These are phyloP conservation scores for Poecilia latipinna DNA, from an alignment of 2,113 vertebrate species.

Conservation along the genomic window DNA sequence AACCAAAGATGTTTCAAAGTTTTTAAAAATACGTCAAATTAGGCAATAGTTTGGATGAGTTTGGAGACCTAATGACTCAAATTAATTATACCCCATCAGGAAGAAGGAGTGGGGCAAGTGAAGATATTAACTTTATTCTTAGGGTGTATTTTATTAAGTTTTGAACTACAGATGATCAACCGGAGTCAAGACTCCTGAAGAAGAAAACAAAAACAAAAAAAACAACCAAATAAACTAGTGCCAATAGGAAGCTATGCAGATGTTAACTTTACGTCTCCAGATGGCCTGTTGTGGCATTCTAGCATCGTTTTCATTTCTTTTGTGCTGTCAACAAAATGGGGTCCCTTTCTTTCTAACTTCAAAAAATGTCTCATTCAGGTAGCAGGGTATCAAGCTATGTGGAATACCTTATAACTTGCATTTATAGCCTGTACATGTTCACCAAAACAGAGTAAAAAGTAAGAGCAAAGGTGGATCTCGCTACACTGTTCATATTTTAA, in stretches of 20 bases:
- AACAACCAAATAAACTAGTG: not conserved
- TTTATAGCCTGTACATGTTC: too few relatives aligned
- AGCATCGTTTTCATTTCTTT: not conserved
- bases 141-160: not conserved
- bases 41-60: not conserved
- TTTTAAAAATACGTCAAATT: constrained; percentile 5
- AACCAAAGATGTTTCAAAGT: not conserved
- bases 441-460: too few relatives aligned
- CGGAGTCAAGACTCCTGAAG: too few relatives aligned
- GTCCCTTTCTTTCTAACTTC: too few relatives aligned
- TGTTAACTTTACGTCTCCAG: not conserved
- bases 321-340: not conserved
- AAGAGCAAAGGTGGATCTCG: too few relatives aligned
- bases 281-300: not conserved
- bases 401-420: too few relatives aligned
- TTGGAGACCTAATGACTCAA: not conserved
- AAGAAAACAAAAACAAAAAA: too few relatives aligned
- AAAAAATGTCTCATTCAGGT: too few relatives aligned
- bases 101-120: not conserved
- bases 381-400: too few relatives aligned
- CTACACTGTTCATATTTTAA: too few relatives aligned
- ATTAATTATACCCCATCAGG: not conserved
- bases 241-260: not conserved
- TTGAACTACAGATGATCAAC: too few relatives aligned
- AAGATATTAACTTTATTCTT: not conserved